These are phyloP conservation scores for Marisa cornuarietis DNA, from an alignment of 1,140 invertebrate genomes.

Conservation along the genomic window DNA sequence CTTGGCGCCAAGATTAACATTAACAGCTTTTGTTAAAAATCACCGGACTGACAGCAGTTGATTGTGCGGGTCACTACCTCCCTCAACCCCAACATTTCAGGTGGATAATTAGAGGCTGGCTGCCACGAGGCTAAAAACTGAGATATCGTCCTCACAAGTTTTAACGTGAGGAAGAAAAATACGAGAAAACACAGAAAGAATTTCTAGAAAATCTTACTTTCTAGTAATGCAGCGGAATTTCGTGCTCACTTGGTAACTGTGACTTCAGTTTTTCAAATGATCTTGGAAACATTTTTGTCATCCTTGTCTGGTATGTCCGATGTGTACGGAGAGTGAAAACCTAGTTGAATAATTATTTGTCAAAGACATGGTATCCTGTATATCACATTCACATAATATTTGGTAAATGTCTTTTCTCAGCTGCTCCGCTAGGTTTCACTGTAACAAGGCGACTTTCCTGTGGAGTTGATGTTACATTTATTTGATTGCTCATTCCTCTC, in stretches of 20 bases:
- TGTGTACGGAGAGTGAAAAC: background rate
- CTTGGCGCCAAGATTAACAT: too few species aligned
- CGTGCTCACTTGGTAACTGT: background rate
- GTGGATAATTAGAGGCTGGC: background rate
- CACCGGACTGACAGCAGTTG: background rate
- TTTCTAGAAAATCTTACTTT: background rate
- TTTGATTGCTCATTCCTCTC: background rate
- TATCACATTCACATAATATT: too few species aligned
- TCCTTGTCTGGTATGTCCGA: background rate
- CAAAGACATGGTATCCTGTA: background rate
- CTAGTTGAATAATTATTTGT: background rate
- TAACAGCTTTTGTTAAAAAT: background rate
- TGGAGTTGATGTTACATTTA: background rate
- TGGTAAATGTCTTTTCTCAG: too few species aligned
- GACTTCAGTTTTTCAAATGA: background rate
- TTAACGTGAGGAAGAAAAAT: too few species aligned
- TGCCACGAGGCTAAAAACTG: background rate
- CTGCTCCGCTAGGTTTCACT: too few species aligned
- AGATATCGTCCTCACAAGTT: background rate
- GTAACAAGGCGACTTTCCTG: too few species aligned
- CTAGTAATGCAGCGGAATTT: background rate
- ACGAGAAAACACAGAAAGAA: background rate
- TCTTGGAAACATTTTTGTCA: background rate
- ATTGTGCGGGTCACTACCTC: too few species aligned
- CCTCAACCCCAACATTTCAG: background rate